Evolutionary conservation across 2,113 vertebrate species (phyloP), one percentile per base, ranked within the genome.

Genomic region (Mystacornis crossleyi): DNA sequence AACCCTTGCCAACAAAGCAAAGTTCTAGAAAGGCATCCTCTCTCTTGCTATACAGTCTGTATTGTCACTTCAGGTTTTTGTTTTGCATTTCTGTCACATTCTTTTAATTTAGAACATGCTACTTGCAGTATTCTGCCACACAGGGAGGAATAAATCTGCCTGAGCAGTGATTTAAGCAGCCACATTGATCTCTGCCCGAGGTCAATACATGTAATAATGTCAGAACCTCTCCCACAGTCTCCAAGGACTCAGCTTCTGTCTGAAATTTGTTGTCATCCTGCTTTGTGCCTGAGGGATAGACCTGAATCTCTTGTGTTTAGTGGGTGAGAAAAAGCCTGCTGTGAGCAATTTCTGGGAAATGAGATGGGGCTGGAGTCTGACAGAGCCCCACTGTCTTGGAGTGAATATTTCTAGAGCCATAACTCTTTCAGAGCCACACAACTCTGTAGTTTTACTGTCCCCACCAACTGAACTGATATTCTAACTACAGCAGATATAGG

Each of bases 171-270:
- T 91, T 89, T 73, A 89, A 93, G 86, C 38, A 61, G 73, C 73
- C 64, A 31, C 86, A 67, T 33, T 81, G 71, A 95, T 95, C 77
- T 79, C 65, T 93, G 60, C 93, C 78, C 79, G 40, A 40, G 20
- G 74, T 93, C 81, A 75, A 72, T 91, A 71, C 17, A 20, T 1
- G 57, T 42, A 62, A 77, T 92, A 81, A 87, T 73, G 62, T 88
- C 89, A 85, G 95, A 89, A 19, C 54, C 40, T 75, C 92, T 93
- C 71, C 13, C 79, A 48, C 19, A 47, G 58, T 28, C 95, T 92
- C 84, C 67, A 43, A 69, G 79, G 83, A 20, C 38, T 66, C 75
- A 2, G 60, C 72, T 83, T 60, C 72, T 81, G 40, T 17, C 84
- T 90, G 2, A 81, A 85, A 87, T 91, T 42, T 58, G 71, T 73